These are phyloP conservation scores for Yasuhikotakia modesta DNA, from an alignment of 2,797 vertebrate species.

Conservation along the genomic window DNA sequence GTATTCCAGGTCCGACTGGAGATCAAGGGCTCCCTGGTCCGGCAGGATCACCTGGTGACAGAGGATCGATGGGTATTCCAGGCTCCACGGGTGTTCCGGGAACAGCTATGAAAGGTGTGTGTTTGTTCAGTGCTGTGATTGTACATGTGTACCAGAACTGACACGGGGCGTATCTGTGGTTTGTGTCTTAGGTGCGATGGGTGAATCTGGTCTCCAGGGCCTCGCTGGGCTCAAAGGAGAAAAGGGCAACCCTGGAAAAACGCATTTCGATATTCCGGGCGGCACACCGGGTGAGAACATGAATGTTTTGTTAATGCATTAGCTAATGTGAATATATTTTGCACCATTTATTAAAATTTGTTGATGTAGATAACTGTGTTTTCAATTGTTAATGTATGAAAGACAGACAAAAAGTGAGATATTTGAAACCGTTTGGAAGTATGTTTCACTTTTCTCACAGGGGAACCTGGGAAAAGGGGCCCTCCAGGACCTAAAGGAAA, in stretches of 20 bases:
- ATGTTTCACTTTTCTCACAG: too few species aligned
- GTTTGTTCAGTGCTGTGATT: background rate
- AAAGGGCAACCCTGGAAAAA: slow-evolving; percentile 67
- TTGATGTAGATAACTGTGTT: too few species aligned
- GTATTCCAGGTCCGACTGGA: slow-evolving; percentile 9
- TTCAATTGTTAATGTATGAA: too few species aligned
- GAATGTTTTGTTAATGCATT: too few species aligned
- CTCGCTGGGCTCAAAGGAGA: slow-evolving; percentile 60
- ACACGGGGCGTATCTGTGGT: background rate
- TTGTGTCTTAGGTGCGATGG: slow-evolving; percentile 30
- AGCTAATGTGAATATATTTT: too few species aligned
- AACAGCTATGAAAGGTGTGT: slow-evolving; percentile 61
- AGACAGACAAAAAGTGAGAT: too few species aligned
- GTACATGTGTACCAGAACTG: background rate
- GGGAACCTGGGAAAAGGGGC: slow-evolving; percentile 56
- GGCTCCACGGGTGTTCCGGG: slow-evolving; percentile 41
- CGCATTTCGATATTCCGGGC: too few species aligned
- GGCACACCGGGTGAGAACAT: background rate
- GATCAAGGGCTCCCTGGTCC: slow-evolving; percentile 23
- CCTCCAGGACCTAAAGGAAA: slow-evolving; percentile 57
- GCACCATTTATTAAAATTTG: background rate
- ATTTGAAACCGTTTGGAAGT: too few species aligned
- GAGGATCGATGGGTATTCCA: slow-evolving; percentile 23
- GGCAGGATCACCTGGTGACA: slow-evolving; percentile 19
- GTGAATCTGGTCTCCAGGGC: slow-evolving; percentile 67